Evolutionary conservation across 2,888 invertebrate genomes (phyloP).

Genomic region (Chironomus tentans): DNA sequence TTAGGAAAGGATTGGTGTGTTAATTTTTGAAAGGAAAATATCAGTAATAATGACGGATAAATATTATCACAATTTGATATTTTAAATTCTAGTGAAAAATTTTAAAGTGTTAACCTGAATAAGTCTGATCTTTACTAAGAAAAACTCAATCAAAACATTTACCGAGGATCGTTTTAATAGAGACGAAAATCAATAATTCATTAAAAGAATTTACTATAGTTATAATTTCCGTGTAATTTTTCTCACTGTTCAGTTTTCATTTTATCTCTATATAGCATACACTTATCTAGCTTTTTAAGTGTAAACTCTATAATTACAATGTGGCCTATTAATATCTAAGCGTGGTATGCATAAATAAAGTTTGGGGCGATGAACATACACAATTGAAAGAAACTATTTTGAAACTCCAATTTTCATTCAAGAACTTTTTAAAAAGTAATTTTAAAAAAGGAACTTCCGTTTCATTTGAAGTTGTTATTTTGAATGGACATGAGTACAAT

Average conservation of each 20-base stretch:
- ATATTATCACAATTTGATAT: no score
- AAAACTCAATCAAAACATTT: no score
- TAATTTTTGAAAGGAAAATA: no score
- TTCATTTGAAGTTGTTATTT: neutral
- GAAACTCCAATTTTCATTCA: neutral
- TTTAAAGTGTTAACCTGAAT: no score
- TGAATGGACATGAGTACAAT: conserved; percentile 23
- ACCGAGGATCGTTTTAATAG: no score
- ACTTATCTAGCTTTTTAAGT: conserved; percentile 18
- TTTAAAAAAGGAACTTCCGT: conserved; percentile 26
- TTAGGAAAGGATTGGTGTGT: neutral
- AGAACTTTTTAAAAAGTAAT: neutral
- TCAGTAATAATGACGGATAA: no score
- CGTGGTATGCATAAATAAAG: neutral
- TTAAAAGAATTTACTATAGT: neutral
- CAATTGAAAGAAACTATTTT: conserved; percentile 1
- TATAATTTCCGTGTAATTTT: neutral
- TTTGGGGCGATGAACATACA: neutral
- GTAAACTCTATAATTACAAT: conserved; percentile 18
- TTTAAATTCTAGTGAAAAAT: no score
- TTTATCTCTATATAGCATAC: neutral
- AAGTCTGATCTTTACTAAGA: no score
- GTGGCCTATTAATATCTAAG: neutral
- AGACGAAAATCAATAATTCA: no score
- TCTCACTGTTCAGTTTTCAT: neutral